A percentile compares a stretch with the other conserved stretches of the same genome.
These are phyloP conservation scores for Thermophis baileyi DNA, from an alignment of 2,113 vertebrate species.

Conservation along the genomic window DNA sequence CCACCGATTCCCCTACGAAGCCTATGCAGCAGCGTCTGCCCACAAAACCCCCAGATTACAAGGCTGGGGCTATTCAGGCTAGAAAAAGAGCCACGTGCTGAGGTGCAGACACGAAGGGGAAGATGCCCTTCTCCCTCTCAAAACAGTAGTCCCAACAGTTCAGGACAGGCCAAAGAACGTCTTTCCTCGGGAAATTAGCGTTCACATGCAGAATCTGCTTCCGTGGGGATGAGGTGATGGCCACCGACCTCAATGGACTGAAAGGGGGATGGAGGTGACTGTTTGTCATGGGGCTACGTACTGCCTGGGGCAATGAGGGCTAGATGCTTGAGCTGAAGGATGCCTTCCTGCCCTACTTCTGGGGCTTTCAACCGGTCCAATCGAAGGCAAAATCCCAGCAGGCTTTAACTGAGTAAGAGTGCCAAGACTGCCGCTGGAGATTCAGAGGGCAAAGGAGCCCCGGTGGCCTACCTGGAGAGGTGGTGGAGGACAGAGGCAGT, in stretches of 20 bases:
- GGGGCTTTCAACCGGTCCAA: background rate
- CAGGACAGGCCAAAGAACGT: background rate
- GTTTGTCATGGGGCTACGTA: background rate
- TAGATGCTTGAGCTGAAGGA: background rate
- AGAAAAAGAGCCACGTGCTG: background rate
- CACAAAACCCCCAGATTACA: background rate
- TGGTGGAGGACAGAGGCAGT: too few relatives aligned
- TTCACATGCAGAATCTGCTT: background rate
- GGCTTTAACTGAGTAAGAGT: background rate
- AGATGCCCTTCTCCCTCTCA: background rate
- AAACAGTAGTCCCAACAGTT: background rate
- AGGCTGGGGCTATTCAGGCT: background rate
- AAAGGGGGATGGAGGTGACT: background rate
- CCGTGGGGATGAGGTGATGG: background rate
- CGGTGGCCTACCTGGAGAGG: background rate
- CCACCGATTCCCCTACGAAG: background rate
- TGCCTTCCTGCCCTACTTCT: background rate
- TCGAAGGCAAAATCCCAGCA: background rate
- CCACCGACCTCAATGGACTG: background rate
- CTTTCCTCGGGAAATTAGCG: background rate
- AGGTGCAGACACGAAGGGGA: background rate
- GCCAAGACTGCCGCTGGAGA: background rate
- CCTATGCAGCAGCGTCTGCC: background rate
- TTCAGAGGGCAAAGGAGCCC: background rate
- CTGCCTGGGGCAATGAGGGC: background rate